Base-by-base conservation (phyloP, 2,113 vertebrate genomes). In the Candoia aspera region DNA sequence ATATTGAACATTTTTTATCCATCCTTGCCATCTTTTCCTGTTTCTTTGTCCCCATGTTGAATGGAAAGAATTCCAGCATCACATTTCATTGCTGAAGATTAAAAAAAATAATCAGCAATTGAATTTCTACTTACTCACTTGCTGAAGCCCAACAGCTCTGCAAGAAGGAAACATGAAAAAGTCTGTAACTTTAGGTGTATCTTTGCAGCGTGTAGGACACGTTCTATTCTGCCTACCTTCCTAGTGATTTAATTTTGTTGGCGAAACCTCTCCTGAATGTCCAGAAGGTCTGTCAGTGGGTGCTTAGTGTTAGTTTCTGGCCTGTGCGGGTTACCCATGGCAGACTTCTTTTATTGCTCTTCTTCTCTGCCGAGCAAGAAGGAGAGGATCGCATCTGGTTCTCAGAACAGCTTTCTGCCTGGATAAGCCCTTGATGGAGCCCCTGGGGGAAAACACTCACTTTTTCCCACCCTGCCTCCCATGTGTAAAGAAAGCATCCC, bases 381-480 rank as follows among this genome's bases (percentile, higher is more conserved):
- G 29, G 55, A 62, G 46, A 88, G 15, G 29, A 23, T 37, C 26
- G 29, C n/a, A 46, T 10, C 91, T 58, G 49, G 2, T 42, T 89
- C 79, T 33, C 85, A 26, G n/a, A 89, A 64, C 46, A 8, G 9
- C 73, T 84, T 84, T 92, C 57, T 92, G 42, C 42, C 73, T 54
- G 42, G 55, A 83, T 73, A 60, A 92, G 42, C 68, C 46, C 49
- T 55, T 60, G 55, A 62, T 84, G 57, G 84, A 84, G 68, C 33
- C 73, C 19, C 26, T 23, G 68, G 57, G 19, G 58, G 73, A 19
- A 84, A 87, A 59, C 87, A 55, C 11, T 54, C 24, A 21, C 37
- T 60, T 57, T 62, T 92, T 92, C 87, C 87, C 91, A 92, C 91
- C 87, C 73, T 85, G 68, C 73, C 79, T 86, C 54, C 62, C 83